These are phyloP conservation scores for Dexiosoma caninum DNA, from an alignment of 2,888 invertebrate genomes.

Conservation along the genomic window DNA sequence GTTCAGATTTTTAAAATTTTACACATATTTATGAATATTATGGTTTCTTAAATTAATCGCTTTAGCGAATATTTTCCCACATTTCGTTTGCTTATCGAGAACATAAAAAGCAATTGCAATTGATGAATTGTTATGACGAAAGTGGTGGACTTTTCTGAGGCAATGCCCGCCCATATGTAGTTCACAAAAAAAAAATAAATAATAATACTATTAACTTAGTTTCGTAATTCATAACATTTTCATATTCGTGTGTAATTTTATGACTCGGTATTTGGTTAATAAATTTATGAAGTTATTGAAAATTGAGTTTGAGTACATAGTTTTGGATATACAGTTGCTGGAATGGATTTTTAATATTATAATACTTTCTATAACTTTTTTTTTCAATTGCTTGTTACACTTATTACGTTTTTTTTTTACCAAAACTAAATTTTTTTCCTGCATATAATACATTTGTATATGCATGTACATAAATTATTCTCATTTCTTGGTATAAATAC, in stretches of 20 bases:
- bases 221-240: not conserved
- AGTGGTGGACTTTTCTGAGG: no score
- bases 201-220: not conserved
- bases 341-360: conserved; percentile 27
- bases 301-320: not conserved
- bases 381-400: conserved; percentile 8
- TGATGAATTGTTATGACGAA: no score
- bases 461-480: conserved; percentile 19
- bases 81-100: no score
- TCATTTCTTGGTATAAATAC: conserved; percentile 49
- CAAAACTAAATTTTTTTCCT: conserved; percentile 43
- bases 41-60: no score
- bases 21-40: no score
- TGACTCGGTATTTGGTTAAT: not conserved
- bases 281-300: not conserved
- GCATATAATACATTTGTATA: no score
- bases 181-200: no score
- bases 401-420: conserved; percentile 2
- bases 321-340: not conserved
- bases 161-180: no score
- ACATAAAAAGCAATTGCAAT: no score
- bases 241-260: not conserved
- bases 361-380: conserved; percentile 37
- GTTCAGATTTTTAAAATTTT: no score
- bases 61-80: no score